Evolutionary conservation across 1,140 invertebrate species (phyloP).

Genomic region (Oppia nitens): DNA sequence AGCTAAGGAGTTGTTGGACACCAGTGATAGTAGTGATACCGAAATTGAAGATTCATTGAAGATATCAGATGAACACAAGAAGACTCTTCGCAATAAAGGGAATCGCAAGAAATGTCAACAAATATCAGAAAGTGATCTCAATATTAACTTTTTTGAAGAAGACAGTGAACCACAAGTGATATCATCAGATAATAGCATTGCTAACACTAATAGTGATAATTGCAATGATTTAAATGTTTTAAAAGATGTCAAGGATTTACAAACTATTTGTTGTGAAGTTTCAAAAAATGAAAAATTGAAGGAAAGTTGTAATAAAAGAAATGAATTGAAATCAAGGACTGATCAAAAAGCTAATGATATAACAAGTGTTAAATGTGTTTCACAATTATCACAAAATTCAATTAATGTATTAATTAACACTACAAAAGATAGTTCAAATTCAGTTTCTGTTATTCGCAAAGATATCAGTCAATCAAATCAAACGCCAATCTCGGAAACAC

Average conservation of each 20-base stretch:
- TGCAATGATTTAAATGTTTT: not conserved
- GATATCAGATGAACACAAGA: not conserved
- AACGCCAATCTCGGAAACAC: too few species aligned
- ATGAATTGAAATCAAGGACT: not conserved
- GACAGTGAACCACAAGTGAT: not conserved
- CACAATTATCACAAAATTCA: not conserved
- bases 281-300: not conserved
- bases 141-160: not conserved
- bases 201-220: not conserved
- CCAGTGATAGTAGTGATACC: not conserved
- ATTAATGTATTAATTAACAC: not conserved
- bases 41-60: not conserved
- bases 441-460: too few species aligned
- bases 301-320: not conserved
- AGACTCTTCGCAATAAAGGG: not conserved
- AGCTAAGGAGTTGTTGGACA: not conserved
- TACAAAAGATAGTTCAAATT: not conserved
- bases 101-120: not conserved
- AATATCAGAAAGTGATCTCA: not conserved
- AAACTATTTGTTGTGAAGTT: not conserved
- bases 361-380: not conserved
- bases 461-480: too few species aligned
- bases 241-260: not conserved
- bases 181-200: not conserved
- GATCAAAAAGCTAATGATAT: too few species aligned